A percentile compares a stretch with the other conserved stretches of the same genome.
These are phyloP conservation scores for Nyctibius grandis DNA, from an alignment of 2,797 vertebrate species.

Conservation along the genomic window DNA sequence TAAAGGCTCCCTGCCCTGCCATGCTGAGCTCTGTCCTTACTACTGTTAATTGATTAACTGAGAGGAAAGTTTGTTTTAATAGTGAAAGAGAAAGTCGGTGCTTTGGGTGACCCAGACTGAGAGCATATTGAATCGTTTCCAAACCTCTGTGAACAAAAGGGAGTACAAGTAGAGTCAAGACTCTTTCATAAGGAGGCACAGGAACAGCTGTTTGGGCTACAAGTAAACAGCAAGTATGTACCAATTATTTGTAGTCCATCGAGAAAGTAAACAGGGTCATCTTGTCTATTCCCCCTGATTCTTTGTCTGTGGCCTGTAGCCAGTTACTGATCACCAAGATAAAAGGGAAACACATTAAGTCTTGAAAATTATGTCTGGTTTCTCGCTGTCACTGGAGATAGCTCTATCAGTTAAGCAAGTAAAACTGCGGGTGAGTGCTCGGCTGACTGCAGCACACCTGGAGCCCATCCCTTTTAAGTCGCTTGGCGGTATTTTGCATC, in stretches of 20 bases:
- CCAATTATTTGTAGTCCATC: conserved; percentile 40
- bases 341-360: conserved; percentile 50
- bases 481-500: not conserved
- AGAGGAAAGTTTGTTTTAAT: not conserved
- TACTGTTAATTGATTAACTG: not conserved
- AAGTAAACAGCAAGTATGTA: conserved; percentile 53
- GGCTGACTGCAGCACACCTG: conserved; percentile 30
- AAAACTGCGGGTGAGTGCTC: not conserved
- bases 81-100: not conserved
- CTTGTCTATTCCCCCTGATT: conserved; percentile 12
- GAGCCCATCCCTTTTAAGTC: conserved; percentile 24
- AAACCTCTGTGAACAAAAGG: not conserved
- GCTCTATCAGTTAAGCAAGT: conserved; percentile 48
- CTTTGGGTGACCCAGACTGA: not conserved
- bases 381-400: conserved; percentile 56
- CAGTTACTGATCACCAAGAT: conserved; percentile 62
- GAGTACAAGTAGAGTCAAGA: not conserved
- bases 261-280: conserved; percentile 52
- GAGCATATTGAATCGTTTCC: not conserved
- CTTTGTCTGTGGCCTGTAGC: conserved; percentile 56
- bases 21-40: not conserved
- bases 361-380: conserved; percentile 62
- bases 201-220: not conserved
- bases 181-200: not conserved
- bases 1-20: not conserved